phyloP scores from a whole-genome alignment of 2,113 vertebrate species.

The Zootoca vivipara region DNA sequence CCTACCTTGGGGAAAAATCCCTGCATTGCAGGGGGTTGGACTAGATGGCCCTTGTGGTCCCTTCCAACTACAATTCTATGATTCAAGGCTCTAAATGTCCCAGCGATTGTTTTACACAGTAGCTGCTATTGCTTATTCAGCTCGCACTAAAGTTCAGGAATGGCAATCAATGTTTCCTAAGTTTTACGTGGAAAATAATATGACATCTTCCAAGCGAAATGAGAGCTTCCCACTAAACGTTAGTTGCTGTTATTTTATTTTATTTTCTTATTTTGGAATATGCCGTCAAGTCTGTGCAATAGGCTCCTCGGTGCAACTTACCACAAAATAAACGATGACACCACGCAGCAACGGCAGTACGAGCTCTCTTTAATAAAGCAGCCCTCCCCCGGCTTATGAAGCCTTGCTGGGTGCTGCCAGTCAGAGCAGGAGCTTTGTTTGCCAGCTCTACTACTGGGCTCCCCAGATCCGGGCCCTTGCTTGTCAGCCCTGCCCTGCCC shows the following conservation, averaged over 20 bases:
- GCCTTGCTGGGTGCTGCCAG: too few species aligned
- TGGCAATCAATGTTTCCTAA: not conserved
- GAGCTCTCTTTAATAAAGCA: not conserved
- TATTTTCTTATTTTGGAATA: not conserved
- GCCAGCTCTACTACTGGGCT: too few species aligned
- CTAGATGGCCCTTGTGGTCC: too few species aligned
- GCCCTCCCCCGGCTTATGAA: too few species aligned
- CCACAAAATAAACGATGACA: not conserved
- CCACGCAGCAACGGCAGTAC: too few species aligned
- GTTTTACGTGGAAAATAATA: not conserved
- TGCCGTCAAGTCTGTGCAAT: not conserved
- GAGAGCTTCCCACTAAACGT: not conserved
- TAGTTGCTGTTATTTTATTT: not conserved
- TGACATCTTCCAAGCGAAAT: not conserved
- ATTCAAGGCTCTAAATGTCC: not conserved
- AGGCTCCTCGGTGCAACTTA: not conserved
- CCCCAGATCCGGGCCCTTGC: too few species aligned
- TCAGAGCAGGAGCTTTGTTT: too few species aligned
- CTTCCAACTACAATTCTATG: too few species aligned
- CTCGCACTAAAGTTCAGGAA: not conserved
- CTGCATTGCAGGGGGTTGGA: too few species aligned
- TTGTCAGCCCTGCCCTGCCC: too few species aligned
- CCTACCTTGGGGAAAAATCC: too few species aligned
- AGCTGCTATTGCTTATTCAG: not conserved
- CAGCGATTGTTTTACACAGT: not conserved